These are phyloP conservation scores for Mizuhopecten yessoensis DNA, from an alignment of 1,140 invertebrate genomes.

Conservation along the genomic window DNA sequence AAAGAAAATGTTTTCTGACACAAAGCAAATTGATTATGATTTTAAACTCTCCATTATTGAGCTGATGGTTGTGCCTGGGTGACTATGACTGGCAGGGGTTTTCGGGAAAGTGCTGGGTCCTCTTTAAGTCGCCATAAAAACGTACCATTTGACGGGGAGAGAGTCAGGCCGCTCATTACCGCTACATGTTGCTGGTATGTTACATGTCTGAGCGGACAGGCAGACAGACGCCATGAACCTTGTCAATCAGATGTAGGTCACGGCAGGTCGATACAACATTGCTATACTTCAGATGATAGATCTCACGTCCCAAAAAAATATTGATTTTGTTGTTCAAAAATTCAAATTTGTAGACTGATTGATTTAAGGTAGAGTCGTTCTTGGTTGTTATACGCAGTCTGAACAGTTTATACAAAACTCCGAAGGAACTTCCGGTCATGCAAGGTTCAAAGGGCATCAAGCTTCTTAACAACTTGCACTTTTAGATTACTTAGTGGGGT, in stretches of 20 bases:
- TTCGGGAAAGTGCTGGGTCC: not conserved
- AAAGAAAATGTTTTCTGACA: slow-evolving; percentile 21
- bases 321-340: not conserved
- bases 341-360: not conserved
- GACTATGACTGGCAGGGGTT: not conserved
- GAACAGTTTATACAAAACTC: not conserved
- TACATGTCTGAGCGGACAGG: not conserved
- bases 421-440: not conserved
- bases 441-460: not conserved
- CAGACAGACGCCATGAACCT: slow-evolving; percentile 20
- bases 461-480: not conserved
- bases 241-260: not conserved
- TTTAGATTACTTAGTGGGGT: not conserved
- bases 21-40: slow-evolving; percentile 20
- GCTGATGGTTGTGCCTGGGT: not conserved
- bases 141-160: not conserved
- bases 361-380: not conserved
- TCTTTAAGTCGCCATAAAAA: not conserved
- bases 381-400: not conserved
- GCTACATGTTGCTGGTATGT: not conserved
- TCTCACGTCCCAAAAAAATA: not conserved
- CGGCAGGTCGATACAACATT: not conserved
- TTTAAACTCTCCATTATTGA: slow-evolving; percentile 9
- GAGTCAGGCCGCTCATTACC: not conserved
- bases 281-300: not conserved